Conservation (phyloP, 2,113 vertebrate species). For the Albula goreensis region DNA sequence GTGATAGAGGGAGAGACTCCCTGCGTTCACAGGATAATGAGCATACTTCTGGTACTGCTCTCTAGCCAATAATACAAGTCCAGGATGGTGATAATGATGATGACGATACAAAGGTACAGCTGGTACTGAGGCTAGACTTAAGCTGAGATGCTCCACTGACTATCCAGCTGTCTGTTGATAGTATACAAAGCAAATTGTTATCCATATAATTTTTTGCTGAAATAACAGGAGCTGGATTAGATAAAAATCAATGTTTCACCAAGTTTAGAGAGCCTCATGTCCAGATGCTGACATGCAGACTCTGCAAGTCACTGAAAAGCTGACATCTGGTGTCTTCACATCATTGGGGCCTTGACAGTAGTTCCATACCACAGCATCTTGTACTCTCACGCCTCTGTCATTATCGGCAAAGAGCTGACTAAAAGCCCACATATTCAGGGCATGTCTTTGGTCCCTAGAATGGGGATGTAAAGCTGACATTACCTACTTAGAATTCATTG, state of each 20-base stretch:
- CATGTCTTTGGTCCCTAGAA: neutral
- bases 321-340: neutral
- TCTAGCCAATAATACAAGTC: neutral
- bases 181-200: neutral
- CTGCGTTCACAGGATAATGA: neutral
- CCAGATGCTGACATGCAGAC: neutral
- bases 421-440: neutral
- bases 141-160: neutral
- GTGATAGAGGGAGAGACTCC: neutral
- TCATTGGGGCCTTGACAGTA: neutral
- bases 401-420: neutral
- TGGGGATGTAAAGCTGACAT: no score
- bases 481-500: no score
- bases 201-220: neutral
- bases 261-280: no score
- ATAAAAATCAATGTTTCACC: no score
- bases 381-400: neutral
- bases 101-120: neutral
- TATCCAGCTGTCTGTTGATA: neutral
- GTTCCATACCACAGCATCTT: neutral
- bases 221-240: neutral
- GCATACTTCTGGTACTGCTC: neutral
- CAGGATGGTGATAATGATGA: neutral
- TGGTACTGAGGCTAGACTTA: neutral
- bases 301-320: neutral